Evolutionary conservation across 1,140 invertebrate species (phyloP), one percentile per base, ranked within the genome.

Genomic region (Contarinia nasturtii): DNA sequence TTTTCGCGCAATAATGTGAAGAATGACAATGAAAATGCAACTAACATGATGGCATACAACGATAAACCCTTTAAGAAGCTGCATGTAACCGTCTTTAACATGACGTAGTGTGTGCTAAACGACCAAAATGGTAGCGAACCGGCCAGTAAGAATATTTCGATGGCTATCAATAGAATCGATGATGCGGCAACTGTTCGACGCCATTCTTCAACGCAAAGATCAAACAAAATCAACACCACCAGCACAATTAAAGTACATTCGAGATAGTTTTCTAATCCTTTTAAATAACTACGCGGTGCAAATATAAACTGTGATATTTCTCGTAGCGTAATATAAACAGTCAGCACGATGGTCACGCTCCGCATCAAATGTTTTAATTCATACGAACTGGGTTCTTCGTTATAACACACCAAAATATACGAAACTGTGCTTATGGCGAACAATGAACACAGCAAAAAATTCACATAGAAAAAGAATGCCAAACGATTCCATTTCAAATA

Each of bases 401-500:
- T 66, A 18, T 58, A 63, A 44, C 66, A 22, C 57, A 63, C 44
- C 60, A 59, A 1, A 72, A 58, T 45, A 82, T 61, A 15, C 81
- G 78, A 51, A 82, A 81, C 0, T 64, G 50, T 42, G 79, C 75
- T 38, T 86, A 63, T 18, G 77, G 66, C 2, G 76, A 48, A 56
- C 79, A 80, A 55, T 86, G 80, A 0, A 78, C 50, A 58, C 86
- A 87, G 51, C 85, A 73, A 2, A 21, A 86, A 73, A 59, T 86
- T 86, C 2, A 72, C 60, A 46, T 75, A 77, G 53, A 84, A 81
- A 10, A 83, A 65, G n/a, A 73, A 69, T 27, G 79, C 74, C 48
- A 86, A 77, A 48, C 75, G 68, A 54, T 79, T 72, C 82, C 83
- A 88, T 61, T 88, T 88, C n/a, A 87, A 65, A 55, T 80, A 77